Conservation (phyloP, 2,888 invertebrate species). For the Hemicrepidius hirtus region DNA sequence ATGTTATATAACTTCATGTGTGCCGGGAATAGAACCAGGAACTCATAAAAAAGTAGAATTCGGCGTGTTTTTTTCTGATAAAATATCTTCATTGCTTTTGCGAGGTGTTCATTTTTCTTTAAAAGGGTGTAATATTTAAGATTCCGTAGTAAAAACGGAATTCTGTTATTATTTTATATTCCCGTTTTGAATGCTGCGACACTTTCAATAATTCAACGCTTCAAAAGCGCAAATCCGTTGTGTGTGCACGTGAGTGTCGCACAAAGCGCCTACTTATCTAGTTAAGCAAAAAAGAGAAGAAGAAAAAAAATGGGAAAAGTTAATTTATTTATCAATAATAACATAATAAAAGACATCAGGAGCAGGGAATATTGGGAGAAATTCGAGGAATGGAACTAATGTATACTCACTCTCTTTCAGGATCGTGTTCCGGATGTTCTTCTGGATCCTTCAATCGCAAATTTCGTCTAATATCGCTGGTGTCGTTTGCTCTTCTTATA, state of each 20-base stretch:
- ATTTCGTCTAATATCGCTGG: conserved; percentile 87
- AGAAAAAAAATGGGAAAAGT: conserved; percentile 11
- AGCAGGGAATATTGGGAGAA: conserved; percentile 11
- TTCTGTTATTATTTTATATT: conserved; percentile 3
- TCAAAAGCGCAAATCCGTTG: conserved; percentile 16
- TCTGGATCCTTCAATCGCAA: conserved; percentile 84
- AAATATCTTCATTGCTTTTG: too few relatives aligned
- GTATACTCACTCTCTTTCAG: conserved; percentile 73
- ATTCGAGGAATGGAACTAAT: conserved; percentile 22
- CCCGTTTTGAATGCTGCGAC: conserved; percentile 10
- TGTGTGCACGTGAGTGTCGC: conserved; percentile 15
- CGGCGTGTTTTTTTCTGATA: neutral
- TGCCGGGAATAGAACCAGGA: conserved; percentile 1
- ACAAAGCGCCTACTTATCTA: conserved; percentile 24
- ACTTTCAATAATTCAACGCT: conserved; percentile 28
- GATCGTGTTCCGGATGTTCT: conserved; percentile 80
- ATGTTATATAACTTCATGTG: conserved; percentile 35
- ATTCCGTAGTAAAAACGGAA: too few relatives aligned
- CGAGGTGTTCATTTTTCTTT: neutral
- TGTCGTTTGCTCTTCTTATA: conserved; percentile 85
- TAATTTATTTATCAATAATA: conserved; percentile 30
- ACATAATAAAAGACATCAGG: conserved; percentile 18
- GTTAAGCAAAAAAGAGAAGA: conserved; percentile 4
- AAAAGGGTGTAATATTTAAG: neutral
- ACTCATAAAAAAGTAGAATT: conserved; percentile 15